phyloP scores from a whole-genome alignment of 2,113 vertebrate species.

The Notarius lentiginosus region DNA sequence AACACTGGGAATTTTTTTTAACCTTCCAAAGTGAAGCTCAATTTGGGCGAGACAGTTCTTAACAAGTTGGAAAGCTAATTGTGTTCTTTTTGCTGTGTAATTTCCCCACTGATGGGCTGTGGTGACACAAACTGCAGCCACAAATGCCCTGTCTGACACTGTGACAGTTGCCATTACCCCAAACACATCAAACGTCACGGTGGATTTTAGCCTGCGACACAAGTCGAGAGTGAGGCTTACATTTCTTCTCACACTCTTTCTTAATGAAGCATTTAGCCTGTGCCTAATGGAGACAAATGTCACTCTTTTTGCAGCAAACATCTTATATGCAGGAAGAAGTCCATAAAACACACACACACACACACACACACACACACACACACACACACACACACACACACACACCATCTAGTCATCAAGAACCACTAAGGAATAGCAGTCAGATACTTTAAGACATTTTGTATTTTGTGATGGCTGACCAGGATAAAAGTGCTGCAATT shows the following conservation, averaged over 20 bases:
- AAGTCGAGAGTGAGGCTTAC: constrained; percentile 27
- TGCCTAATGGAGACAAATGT: constrained; percentile 54
- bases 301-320: constrained; percentile 41
- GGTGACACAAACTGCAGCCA: constrained; percentile 65
- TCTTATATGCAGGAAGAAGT: constrained; percentile 37
- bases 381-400: constrained; percentile 1
- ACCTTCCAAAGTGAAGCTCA: constrained; percentile 33
- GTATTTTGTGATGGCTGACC: neutral
- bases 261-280: constrained; percentile 53
- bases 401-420: constrained; percentile 38
- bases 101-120: constrained; percentile 71
- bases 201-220: constrained; percentile 52
- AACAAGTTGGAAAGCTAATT: constrained; percentile 69
- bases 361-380: neutral
- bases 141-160: constrained; percentile 71
- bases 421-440: constrained; percentile 6
- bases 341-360: constrained; percentile 39
- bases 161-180: constrained; percentile 70
- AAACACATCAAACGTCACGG: constrained; percentile 61
- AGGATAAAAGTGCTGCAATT: constrained; percentile 1
- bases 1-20: constrained; percentile 55
- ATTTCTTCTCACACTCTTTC: constrained; percentile 43
- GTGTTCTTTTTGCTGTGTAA: constrained; percentile 66
- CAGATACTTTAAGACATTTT: neutral
- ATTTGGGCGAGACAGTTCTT: constrained; percentile 58